These are phyloP conservation scores for Pangasianodon hypophthalmus DNA, from an alignment of 2,113 vertebrate species.

Conservation along the genomic window DNA sequence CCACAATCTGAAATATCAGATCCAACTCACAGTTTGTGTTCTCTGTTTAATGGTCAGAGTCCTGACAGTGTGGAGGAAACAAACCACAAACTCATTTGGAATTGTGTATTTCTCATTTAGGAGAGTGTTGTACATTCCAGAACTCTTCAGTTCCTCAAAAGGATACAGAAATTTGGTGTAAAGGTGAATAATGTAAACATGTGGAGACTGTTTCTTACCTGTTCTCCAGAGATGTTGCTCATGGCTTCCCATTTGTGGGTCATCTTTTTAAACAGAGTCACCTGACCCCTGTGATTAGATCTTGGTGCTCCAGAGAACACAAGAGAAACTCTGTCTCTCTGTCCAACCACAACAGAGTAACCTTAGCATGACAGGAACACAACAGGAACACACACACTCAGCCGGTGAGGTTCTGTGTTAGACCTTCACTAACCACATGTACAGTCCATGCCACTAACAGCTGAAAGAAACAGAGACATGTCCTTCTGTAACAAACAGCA, in stretches of 20 bases:
- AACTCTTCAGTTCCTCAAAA: background rate
- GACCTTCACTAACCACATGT: background rate
- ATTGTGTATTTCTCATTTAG: background rate
- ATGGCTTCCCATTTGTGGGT: conserved; percentile 40
- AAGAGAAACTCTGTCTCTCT: conserved; percentile 39
- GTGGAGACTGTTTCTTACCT: conserved; percentile 60
- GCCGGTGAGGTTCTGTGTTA: background rate
- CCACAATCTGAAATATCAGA: background rate
- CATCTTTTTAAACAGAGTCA: conserved; percentile 60
- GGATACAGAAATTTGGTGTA: background rate
- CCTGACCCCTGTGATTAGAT: conserved; percentile 65
- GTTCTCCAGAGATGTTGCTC: conserved; percentile 55
- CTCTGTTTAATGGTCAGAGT: background rate
- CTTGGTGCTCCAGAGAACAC: conserved; percentile 74
- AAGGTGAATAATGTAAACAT: background rate
- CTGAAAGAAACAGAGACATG: background rate
- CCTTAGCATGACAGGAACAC: conserved; percentile 60
- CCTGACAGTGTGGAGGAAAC: background rate
- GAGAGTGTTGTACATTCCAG: background rate
- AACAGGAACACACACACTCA: background rate
- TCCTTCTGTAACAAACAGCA: background rate
- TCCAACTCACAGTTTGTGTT: background rate
- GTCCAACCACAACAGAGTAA: conserved; percentile 68
- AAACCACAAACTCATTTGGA: background rate
- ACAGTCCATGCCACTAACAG: background rate